Percentiles rank a stretch among this genome's conserved stretches.
Conservation (phyloP, 2,797 vertebrate species). For the Squalus acanthias region DNA sequence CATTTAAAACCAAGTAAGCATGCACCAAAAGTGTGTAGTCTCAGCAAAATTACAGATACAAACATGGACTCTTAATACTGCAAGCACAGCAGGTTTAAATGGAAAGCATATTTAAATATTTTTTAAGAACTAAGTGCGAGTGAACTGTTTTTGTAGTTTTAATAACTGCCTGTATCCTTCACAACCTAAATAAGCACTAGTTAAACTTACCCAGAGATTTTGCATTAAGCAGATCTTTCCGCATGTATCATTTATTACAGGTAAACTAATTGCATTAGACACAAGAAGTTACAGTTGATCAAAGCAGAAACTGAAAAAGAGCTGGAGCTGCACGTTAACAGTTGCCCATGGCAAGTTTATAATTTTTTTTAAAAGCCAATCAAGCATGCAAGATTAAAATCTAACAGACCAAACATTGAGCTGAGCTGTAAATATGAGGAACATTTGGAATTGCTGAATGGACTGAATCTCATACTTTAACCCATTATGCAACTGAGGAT, state of each 20-base stretch:
- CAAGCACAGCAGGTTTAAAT: slow-evolving; percentile 12
- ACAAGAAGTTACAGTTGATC: slow-evolving; percentile 10
- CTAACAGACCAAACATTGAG: slow-evolving; percentile 9
- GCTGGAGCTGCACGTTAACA: background rate
- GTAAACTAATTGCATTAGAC: slow-evolving; percentile 14
- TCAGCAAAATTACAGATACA: slow-evolving; percentile 23
- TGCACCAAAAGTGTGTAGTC: background rate
- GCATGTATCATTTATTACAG: slow-evolving; percentile 5
- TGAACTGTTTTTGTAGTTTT: background rate
- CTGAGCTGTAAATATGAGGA: slow-evolving; percentile 1
- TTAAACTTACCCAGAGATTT: background rate
- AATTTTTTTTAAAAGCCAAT: slow-evolving; percentile 27
- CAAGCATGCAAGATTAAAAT: slow-evolving; percentile 29
- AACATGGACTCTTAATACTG: background rate
- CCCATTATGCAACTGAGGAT: background rate
- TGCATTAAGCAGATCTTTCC: background rate
- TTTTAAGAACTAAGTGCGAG: background rate
- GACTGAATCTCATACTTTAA: background rate
- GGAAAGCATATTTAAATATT: background rate
- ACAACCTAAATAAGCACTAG: background rate
- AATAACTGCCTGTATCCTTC: background rate
- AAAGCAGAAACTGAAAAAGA: slow-evolving; percentile 7
- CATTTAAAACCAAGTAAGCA: background rate
- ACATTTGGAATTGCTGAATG: background rate
- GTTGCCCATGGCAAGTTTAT: slow-evolving; percentile 29